A percentile compares a stretch with the other conserved stretches of the same genome.
phyloP scores from a whole-genome alignment of 2,888 invertebrate genomes.

The Scaptomyza parva region DNA sequence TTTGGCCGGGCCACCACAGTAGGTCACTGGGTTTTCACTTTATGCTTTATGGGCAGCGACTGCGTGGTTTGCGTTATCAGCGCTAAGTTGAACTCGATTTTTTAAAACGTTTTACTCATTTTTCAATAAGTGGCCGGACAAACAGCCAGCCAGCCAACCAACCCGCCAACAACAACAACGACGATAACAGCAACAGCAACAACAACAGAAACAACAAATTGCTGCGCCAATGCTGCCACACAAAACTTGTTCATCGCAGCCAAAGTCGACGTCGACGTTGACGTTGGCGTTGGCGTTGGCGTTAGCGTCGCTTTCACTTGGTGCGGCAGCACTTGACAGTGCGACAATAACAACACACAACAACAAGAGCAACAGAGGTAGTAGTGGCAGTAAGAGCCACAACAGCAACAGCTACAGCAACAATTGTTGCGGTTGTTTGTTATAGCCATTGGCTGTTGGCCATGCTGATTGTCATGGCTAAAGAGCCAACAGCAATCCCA shows the following conservation, averaged over 20 bases:
- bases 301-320: constrained; percentile 74
- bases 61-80: constrained; percentile 70
- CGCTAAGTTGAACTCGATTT: constrained; percentile 66
- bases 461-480: constrained; percentile 76
- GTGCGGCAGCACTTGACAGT: constrained; percentile 74
- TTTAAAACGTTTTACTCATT: constrained; percentile 69
- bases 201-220: constrained; percentile 40
- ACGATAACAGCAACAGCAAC: constrained; percentile 9
- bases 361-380: constrained; percentile 37
- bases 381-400: constrained; percentile 28
- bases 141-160: constrained; percentile 32
- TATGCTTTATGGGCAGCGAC: constrained; percentile 59
- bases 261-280: constrained; percentile 42
- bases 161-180: constrained; percentile 14
- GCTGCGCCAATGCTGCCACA: constrained; percentile 47
- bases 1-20: constrained; percentile 39
- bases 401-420: constrained; percentile 44
- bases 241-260: constrained; percentile 60
- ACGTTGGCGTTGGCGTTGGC: constrained; percentile 39
- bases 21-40: constrained; percentile 77
- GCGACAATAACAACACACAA: constrained; percentile 58
- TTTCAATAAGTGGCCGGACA: constrained; percentile 68
- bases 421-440: constrained; percentile 75
- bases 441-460: constrained; percentile 72
- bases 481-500: constrained; percentile 63